Evolutionary conservation across 2,888 invertebrate genomes (phyloP), one percentile per base, ranked within the genome.

Genomic region (Orthosia gracilis): DNA sequence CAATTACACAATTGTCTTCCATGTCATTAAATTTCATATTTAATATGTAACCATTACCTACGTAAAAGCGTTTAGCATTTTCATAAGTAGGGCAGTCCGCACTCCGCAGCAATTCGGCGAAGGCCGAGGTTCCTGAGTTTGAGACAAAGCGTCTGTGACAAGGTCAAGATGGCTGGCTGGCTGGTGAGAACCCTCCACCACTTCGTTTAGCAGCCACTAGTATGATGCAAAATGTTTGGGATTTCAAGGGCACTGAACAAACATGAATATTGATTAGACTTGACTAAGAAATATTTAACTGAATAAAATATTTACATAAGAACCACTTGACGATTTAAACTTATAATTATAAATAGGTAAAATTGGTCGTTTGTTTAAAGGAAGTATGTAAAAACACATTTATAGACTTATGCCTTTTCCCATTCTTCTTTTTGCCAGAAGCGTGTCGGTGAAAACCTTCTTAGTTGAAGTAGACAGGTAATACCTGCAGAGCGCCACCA

Each of bases 131-230:
- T 70, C 47, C 55, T 13, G 26, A 62, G 73, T 74, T 40, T 26
- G 13, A 83, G 78, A 85, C 83, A 85, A 85, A 85, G 85, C 70
- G 76, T 65, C 62, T 40, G 67, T 64, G 76, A 62, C 85, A 85
- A 86, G 86, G 85, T 81, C 79, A 85, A 83, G 70, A 57, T 73
- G 79, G 74, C 80, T 78, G 69, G 54, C 78, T 77, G 70, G 52
- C 74, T 71, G 72, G 69, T 64, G 49, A 84, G 78, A 61, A 79
- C 83, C 74, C 67, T 77, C 69, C n/a, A 54, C 75, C 70, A 80
- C 75, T 84, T 85, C 58, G 72, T 61, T 82, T 68, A 84, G 47
- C 62, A 61, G 57, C 50, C 45, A 65, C 61, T 69, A 73, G 23
- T 59, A 55, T 57, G 31, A 49, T 65, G 21, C 68, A 55, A 64